Base-by-base conservation (phyloP, 1,140 invertebrate genomes). In the Drosophila baimaii region DNA sequence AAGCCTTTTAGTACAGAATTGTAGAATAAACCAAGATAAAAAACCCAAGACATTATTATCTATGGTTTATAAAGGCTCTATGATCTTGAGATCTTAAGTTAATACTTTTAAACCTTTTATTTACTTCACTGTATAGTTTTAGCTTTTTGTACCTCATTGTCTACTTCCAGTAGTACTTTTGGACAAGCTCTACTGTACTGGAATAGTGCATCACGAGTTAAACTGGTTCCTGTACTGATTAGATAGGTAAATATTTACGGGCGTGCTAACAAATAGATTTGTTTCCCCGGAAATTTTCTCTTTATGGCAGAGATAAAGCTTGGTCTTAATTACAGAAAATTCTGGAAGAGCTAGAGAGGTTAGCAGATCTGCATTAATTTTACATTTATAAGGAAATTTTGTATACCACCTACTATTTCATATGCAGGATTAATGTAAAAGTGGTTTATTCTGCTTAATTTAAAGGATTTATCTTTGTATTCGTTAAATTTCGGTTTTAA, bases 231-330 rank as follows among this genome's bases (percentile, higher is more conserved):
- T 35, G 17, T 19, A 10, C 65, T 69, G 65, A 69, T 69, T 52
- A 69, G 61, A 69, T 69, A 66, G 61, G 44, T 37, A 66, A 65
- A 69, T 69, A 69, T 69, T 65, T 66, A 21, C 58, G 43, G 31
- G 31, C 19, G 44, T 49, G 43, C 64, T 19, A 68, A 33, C 64
- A 64, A 68, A 68, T 64, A 64, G 59, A 58, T 33, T 33, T 64
- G 47, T 29, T 64, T 68, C 33, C 29, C 35, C 55, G 37, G 27
- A 49, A 46, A 31, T 41, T n/a, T 44, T 29, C 35, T 8, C 37
- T 44, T 68, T 43, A 27, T 74, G 52, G 46, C 62, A 31, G 59
- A 46, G 43, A 64, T 46, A 41, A 68, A 29, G n/a, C 25, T 15
- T 5, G 33, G n/a, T 31, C 23, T 12, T 25, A 56, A 17, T 41